A percentile compares a stretch with the other conserved stretches of the same genome.
Evolutionary conservation across 2,888 invertebrate species (phyloP).

Genomic region (Chymomyza procnemis): DNA sequence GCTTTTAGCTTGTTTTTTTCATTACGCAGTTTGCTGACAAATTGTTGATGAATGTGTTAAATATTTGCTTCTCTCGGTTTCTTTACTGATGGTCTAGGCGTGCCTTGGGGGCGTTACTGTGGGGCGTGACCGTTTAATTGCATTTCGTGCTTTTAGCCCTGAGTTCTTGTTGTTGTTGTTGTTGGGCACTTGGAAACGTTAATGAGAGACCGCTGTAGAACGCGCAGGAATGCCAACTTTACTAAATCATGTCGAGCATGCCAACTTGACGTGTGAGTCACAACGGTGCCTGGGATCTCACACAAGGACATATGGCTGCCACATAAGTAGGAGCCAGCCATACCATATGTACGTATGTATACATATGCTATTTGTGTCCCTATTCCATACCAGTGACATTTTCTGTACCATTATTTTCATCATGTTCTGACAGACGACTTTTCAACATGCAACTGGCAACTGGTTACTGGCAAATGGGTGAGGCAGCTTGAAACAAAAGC

Average conservation of each 20-base stretch:
- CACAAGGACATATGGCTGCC: constrained; percentile 11
- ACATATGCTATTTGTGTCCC: constrained; percentile 8
- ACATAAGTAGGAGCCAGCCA: neutral
- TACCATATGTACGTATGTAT: constrained; percentile 10
- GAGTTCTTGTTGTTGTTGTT: too few relatives aligned
- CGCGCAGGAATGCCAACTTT: constrained; percentile 62
- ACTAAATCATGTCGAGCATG: constrained; percentile 58
- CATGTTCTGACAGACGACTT: constrained; percentile 69
- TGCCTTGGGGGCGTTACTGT: constrained; percentile 30
- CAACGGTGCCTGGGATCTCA: neutral
- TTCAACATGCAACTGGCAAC: constrained; percentile 63
- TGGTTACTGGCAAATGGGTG: constrained; percentile 6
- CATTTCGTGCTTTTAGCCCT: constrained; percentile 34
- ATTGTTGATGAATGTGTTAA: constrained; percentile 67
- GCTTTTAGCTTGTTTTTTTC: constrained; percentile 8
- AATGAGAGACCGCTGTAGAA: constrained; percentile 43
- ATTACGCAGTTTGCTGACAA: constrained; percentile 53
- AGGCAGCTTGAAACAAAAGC: neutral
- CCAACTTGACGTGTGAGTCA: constrained; percentile 48
- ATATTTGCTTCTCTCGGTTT: constrained; percentile 39
- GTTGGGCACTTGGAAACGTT: constrained; percentile 22
- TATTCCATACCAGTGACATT: constrained; percentile 67
- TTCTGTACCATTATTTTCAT: constrained; percentile 72
- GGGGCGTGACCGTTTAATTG: constrained; percentile 36
- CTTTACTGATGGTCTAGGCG: constrained; percentile 17